Conservation (phyloP, 2,113 vertebrate genomes). For the Hemichromis elongatus region DNA sequence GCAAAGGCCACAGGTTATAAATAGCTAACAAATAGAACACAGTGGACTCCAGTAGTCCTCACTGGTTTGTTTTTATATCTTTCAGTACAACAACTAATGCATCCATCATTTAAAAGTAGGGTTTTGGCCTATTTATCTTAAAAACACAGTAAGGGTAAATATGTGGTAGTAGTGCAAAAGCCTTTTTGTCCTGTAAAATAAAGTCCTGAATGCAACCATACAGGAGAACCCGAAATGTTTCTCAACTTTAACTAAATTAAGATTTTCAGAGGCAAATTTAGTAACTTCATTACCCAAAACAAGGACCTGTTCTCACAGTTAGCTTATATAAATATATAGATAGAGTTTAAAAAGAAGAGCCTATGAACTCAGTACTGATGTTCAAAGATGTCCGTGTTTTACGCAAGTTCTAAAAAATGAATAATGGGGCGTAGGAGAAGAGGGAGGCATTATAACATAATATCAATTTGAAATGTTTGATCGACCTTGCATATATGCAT, state of each 20-base stretch:
- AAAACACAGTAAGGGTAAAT: not conserved
- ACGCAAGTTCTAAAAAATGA: not conserved
- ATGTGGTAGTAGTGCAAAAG: not conserved
- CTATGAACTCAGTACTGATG: not conserved
- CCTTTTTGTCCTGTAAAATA: not conserved
- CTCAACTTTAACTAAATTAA: not conserved
- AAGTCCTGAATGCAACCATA: not conserved
- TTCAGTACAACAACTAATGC: not conserved
- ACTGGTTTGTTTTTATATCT: conserved; percentile 37
- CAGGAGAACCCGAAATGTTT: not conserved
- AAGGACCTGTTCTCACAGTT: not conserved
- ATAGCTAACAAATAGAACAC: conserved; percentile 66
- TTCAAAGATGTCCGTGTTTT: not conserved
- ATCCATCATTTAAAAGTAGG: not conserved
- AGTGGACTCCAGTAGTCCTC: conserved; percentile 22
- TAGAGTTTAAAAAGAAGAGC: not conserved
- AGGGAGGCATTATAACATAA: not conserved
- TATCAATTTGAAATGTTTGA: not conserved
- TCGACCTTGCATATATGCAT: not conserved
- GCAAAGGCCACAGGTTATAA: conserved; percentile 68
- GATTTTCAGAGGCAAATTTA: not conserved
- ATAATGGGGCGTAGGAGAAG: not conserved
- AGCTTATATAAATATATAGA: not conserved
- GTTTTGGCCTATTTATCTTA: not conserved
- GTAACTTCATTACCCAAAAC: not conserved